These are phyloP conservation scores for Cyclargus thomasi DNA, from an alignment of 1,140 invertebrate species.

Conservation along the genomic window DNA sequence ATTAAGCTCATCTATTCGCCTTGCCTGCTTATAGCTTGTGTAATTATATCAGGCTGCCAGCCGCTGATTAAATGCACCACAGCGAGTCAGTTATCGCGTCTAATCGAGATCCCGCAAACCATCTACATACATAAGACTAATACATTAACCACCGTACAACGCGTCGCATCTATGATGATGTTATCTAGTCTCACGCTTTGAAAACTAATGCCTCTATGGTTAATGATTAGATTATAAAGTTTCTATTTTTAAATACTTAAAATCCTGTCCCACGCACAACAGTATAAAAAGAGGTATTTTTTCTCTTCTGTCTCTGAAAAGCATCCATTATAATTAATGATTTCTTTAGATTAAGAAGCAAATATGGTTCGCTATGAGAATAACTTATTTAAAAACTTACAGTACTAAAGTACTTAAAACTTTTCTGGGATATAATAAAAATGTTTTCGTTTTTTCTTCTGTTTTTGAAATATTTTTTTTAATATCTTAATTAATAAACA, in stretches of 20 bases:
- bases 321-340: no score
- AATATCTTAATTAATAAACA: no score
- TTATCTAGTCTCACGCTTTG: background rate
- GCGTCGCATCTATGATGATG: background rate
- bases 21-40: background rate
- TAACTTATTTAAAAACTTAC: no score
- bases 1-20: background rate
- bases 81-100: background rate
- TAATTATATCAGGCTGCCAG: background rate
- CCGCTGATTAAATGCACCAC: background rate
- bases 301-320: no score
- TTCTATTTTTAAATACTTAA: no score
- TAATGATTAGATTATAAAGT: no score
- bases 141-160: background rate
- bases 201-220: background rate
- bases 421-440: background rate
- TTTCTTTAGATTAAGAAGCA: no score
- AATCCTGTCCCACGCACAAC: no score
- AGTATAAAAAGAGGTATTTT: no score
- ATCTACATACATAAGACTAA: background rate
- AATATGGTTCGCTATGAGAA: no score
- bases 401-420: background rate
- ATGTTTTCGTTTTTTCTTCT: background rate
- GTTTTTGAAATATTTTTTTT: no score
- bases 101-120: background rate